Evolutionary conservation across 2,888 invertebrate genomes (phyloP), one percentile per base, ranked within the genome.

Genomic region (Amphipoea oculea): DNA sequence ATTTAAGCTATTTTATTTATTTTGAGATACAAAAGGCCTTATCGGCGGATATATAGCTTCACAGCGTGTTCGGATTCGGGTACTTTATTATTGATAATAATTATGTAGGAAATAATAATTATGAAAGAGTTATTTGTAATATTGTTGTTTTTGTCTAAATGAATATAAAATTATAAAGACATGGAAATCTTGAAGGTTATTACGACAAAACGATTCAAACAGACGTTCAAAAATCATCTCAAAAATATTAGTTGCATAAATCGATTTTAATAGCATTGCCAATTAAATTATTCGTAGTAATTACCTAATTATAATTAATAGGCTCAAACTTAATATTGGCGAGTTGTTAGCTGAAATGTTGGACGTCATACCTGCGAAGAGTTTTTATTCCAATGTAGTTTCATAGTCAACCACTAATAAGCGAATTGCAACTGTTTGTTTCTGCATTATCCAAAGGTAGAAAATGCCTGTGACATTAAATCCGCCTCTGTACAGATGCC

Each of bases 1-100:
- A 96, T 96, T 96, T 95, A 96, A 95, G 94, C 94, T 94, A 96
- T 96, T 96, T 96, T 96, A 96, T 96, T 96, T 96, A 96, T 96
- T 96, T 96, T 94, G 94, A 95, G 96, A 96, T 96, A 96, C 96
- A 96, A 96, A 96, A 95, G 94, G 94, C 95, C 96, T 96, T 96
- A 96, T 96, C 96, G 92, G 93, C 93, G 94, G 95, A 95, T 95
- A 93, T 95, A 95, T 95, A 94, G 94, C 92, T 89, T 89, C 82
- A 85, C 80, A 40, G 54, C 17, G 69, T 86, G 95, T 94, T 92
- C 95, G 83, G 3, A 94, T 48, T 90, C 4, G 66, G 91, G 4
- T 86, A 90, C 89, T 87, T 74, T 40, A 70, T 73, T 84, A 68
- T 48, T 40, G 57, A n/a, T 63, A 60, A 65, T 76, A 65, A 66